A percentile compares a stretch with the other conserved stretches of the same genome.
phyloP scores from a whole-genome alignment of 2,113 vertebrate species.

The Tenebrosternarchus preto region DNA sequence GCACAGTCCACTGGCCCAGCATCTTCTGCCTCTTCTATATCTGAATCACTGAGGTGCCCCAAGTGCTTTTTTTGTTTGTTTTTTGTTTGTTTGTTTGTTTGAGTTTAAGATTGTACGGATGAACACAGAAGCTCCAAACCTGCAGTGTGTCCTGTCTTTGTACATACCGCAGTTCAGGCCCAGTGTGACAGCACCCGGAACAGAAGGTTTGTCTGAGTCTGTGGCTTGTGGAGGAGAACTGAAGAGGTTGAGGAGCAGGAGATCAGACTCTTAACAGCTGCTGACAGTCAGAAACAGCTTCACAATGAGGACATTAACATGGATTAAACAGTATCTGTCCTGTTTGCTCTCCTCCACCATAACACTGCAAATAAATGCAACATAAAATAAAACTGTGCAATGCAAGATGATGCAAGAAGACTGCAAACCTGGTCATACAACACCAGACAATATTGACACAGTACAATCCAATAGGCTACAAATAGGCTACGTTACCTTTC shows the following conservation, averaged over 20 bases:
- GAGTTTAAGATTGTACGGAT: too few relatives aligned
- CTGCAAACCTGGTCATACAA: constrained; percentile 8
- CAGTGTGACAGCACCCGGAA: constrained; percentile 8
- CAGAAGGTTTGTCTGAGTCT: neutral
- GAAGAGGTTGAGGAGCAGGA: constrained; percentile 16
- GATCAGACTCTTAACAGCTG: constrained; percentile 16
- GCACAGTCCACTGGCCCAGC: neutral
- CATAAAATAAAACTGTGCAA: neutral
- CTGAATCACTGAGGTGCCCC: too few relatives aligned
- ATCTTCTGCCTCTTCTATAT: too few relatives aligned
- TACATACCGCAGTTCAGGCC: neutral
- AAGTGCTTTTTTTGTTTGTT: too few relatives aligned
- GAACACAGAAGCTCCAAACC: too few relatives aligned
- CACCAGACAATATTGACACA: neutral
- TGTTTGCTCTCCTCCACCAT: neutral
- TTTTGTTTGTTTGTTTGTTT: too few relatives aligned
- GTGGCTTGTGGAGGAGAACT: constrained; percentile 24
- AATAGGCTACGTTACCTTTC: neutral
- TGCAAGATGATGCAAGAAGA: constrained; percentile 12
- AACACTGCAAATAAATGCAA: neutral
- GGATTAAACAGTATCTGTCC: neutral
- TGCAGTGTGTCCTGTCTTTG: neutral
- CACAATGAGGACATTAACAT: neutral
- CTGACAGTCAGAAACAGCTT: neutral
- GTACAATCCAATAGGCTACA: constrained; percentile 10